Evolutionary conservation across 1,140 invertebrate genomes (phyloP), one percentile per base, ranked within the genome.

Genomic region (Latrodectus geometricus): DNA sequence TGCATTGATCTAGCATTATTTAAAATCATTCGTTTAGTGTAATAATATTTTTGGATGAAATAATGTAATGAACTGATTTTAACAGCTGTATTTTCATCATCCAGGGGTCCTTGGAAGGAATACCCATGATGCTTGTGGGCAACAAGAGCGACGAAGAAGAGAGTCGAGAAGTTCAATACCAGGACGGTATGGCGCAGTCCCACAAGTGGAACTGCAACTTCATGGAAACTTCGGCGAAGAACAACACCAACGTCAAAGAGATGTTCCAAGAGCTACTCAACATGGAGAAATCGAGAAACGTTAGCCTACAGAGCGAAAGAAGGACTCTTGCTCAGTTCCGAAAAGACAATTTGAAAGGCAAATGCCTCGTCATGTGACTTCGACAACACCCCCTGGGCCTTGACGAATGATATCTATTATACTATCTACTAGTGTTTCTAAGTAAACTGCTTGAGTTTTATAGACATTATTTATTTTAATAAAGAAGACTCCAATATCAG

Each of bases 161-260:
- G 89, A 94, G 95, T 68, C 92, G 97, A 85, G 97, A 98, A 91
- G 96, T 98, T 35, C 88, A 91, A 0, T 90, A 90, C 83, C 95
- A 96, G 90, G 95, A 95, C 2, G 95, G 98, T 89, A 96, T 97
- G 4, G 94, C 95, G 81, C 93, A 94, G 69, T 99, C 98, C 97
- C 95, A 83, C 52, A 88, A 72, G 49, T 88, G 83, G 81, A 84
- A 77, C 15, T 98, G 98, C 90, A 97, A 96, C 81, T 99, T 98
- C 91, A 96, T 99, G 94, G 98, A 99, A 92, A 99, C 98, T 5
- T 99, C 97, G 5, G 98, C 98, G 15, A 99, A 99, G 93, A 99
- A 97, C 87, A 99, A 99, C 92, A 96, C 98, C 92, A 99, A 99
- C 92, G 97, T 99, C 5, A 98, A 97, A 90, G 97, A 99, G 91